These are phyloP conservation scores for Atractosteus spatula DNA, from an alignment of 2,113 vertebrate species.

Conservation along the genomic window DNA sequence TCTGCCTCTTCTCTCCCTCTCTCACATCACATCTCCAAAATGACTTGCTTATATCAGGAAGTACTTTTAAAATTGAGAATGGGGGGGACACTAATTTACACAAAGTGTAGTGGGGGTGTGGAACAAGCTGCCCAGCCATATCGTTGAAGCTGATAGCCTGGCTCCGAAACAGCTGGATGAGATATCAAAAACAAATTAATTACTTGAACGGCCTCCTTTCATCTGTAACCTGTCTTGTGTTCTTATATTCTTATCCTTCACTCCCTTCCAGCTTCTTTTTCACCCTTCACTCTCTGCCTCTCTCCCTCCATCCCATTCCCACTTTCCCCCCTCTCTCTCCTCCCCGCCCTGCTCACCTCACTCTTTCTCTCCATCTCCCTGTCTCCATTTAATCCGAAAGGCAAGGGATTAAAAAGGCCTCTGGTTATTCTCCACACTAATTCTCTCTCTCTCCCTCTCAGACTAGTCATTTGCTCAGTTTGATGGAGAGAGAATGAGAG, in stretches of 20 bases:
- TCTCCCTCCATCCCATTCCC: constrained; percentile 44
- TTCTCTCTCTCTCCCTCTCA: constrained; percentile 13
- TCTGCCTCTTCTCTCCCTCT: not conserved
- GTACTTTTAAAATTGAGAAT: too few species aligned
- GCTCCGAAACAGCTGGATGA: too few species aligned
- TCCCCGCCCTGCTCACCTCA: constrained; percentile 1
- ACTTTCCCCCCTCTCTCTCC: constrained; percentile 1
- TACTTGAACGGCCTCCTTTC: too few species aligned
- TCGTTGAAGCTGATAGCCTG: too few species aligned
- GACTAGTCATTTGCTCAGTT: constrained; percentile 48
- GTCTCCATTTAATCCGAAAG: constrained; percentile 9
- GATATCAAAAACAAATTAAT: too few species aligned
- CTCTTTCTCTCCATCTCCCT: constrained; percentile 6
- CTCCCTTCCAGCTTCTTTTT: not conserved
- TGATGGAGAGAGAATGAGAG: constrained; percentile 31
- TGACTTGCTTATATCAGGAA: too few species aligned
- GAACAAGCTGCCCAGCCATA: too few species aligned
- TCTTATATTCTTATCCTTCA: too few species aligned
- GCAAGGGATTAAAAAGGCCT: constrained; percentile 15
- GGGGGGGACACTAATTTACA: too few species aligned
- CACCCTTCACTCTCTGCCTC: constrained; percentile 39
- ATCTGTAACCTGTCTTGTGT: too few species aligned
- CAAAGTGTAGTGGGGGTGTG: too few species aligned
- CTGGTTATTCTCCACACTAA: constrained; percentile 12
- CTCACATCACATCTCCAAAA: not conserved